Evolutionary conservation across 2,888 invertebrate genomes (phyloP).

Genomic region (Gnatocerus cornutus): DNA sequence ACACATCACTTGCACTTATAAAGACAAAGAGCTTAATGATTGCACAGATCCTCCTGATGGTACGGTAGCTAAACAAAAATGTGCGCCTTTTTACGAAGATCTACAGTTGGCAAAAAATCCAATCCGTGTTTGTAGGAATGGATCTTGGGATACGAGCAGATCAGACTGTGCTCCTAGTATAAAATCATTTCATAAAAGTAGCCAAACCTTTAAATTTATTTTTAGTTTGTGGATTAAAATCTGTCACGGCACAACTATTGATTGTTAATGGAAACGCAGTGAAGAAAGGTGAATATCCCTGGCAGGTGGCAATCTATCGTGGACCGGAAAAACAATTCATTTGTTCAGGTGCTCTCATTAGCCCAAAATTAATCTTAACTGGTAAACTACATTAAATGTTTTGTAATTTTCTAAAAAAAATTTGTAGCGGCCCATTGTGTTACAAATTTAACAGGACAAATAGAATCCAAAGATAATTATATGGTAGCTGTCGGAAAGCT

Average conservation of each 20-base stretch:
- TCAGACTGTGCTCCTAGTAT: constrained; percentile 63
- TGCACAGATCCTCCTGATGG: constrained; percentile 54
- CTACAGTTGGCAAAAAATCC: background rate
- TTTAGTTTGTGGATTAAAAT: constrained; percentile 65
- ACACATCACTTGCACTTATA: constrained; percentile 50
- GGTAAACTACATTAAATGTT: constrained; percentile 55
- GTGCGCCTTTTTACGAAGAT: constrained; percentile 60
- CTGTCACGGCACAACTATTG: constrained; percentile 56
- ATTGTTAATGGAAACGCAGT: constrained; percentile 60
- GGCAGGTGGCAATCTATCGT: constrained; percentile 64
- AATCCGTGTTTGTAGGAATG: constrained; percentile 51
- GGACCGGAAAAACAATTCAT: constrained; percentile 39
- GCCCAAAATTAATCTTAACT: constrained; percentile 59
- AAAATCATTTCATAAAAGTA: background rate
- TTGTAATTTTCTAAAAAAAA: background rate
- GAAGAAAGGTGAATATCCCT: constrained; percentile 63
- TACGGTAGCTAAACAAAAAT: constrained; percentile 55
- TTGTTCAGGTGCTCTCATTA: constrained; percentile 65
- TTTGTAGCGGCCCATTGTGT: constrained; percentile 60
- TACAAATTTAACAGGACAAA: constrained; percentile 36
- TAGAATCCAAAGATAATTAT: constrained; percentile 43
- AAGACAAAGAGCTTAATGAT: constrained; percentile 24
- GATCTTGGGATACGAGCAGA: constrained; percentile 26
- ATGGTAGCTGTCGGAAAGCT: constrained; percentile 58
- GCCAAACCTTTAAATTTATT: background rate